These are phyloP conservation scores for Aurelia sp. DNA, from an alignment of 30 jellyfish, hydroid and myxozoan species.

Conservation along the genomic window DNA sequence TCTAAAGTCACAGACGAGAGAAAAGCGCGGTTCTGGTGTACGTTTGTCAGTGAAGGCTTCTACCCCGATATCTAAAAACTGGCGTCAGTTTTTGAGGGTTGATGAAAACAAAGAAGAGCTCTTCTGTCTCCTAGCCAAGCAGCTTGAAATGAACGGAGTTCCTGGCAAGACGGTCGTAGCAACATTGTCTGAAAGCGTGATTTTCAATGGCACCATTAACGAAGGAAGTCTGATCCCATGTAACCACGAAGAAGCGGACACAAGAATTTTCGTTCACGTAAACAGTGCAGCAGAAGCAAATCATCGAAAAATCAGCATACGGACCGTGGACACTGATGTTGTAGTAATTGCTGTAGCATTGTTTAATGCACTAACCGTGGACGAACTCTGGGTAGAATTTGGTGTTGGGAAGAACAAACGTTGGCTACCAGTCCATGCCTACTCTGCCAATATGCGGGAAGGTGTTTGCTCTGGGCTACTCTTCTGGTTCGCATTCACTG, in stretches of 20 bases:
- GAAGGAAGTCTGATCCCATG: not conserved
- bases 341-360: not conserved
- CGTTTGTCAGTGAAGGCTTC: conserved; percentile 33
- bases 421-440: conserved; percentile 31
- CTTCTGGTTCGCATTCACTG: conserved; percentile 38
- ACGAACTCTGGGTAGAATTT: conserved; percentile 16
- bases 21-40: conserved; percentile 50
- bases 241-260: conserved; percentile 40
- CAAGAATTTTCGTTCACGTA: conserved; percentile 4
- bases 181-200: not conserved
- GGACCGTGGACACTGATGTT: conserved; percentile 38
- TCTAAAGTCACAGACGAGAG: conserved; percentile 40
- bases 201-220: not conserved
- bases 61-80: conserved; percentile 9
- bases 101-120: conserved; percentile 42
- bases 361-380: not conserved
- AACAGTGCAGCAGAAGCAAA: conserved; percentile 4
- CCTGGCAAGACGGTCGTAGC: not conserved
- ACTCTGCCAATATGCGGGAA: conserved; percentile 8
- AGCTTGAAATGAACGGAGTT: not conserved
- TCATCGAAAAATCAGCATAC: conserved; percentile 1
- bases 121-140: conserved; percentile 11
- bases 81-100: conserved; percentile 23
- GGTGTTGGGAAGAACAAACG: conserved; percentile 5
- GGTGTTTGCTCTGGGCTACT: conserved; percentile 16